phyloP scores from a whole-genome alignment of 2,888 invertebrate species.

The Sicus ferrugineus region DNA sequence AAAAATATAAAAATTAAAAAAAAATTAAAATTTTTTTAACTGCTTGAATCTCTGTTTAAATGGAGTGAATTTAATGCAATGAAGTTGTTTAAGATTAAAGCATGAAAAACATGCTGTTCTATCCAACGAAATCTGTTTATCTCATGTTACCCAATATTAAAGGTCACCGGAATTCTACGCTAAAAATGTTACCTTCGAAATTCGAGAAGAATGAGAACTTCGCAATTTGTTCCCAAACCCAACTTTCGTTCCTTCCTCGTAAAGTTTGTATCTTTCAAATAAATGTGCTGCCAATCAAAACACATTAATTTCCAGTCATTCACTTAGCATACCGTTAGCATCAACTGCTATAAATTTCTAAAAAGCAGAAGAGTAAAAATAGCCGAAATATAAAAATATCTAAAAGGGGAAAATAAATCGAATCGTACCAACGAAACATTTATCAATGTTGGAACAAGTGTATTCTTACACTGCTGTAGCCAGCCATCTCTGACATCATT shows the following conservation, averaged over 20 bases:
- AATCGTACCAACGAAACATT: conserved; percentile 23
- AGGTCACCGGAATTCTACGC: no score
- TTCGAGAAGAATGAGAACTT: no score
- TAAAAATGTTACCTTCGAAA: no score
- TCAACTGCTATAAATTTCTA: not conserved
- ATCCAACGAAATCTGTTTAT: no score
- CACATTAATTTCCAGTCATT: conserved; percentile 10
- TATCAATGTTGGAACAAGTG: conserved; percentile 13
- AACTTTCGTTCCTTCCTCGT: not conserved
- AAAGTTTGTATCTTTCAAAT: not conserved
- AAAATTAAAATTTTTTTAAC: no score
- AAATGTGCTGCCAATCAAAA: not conserved
- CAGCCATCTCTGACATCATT: conserved; percentile 28
- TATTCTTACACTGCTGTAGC: conserved; percentile 18
- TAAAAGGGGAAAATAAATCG: not conserved
- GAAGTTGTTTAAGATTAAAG: no score
- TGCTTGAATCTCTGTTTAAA: no score
- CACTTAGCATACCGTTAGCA: not conserved
- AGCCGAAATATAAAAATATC: not conserved
- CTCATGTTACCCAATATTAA: no score
- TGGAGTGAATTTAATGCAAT: no score
- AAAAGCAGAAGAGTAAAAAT: not conserved
- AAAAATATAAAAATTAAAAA: no score
- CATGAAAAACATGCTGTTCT: no score
- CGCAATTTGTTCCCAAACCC: no score